These are phyloP conservation scores for Drosophila histrio DNA, from an alignment of 2,888 invertebrate genomes.

Conservation along the genomic window DNA sequence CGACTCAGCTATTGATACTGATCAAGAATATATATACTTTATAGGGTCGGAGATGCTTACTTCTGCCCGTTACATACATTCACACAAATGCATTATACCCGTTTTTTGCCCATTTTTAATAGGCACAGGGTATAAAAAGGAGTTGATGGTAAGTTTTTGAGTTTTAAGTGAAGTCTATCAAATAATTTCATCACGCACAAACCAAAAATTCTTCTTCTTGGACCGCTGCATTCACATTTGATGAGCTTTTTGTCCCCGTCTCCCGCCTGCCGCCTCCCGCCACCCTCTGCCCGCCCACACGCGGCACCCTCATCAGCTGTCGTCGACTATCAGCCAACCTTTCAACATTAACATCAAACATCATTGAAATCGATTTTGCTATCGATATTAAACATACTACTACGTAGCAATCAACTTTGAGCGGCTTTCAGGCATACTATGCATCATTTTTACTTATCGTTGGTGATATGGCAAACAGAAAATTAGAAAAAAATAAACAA, in stretches of 20 bases:
- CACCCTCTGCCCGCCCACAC: neutral
- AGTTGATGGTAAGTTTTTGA: conserved; percentile 12
- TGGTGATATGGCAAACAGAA: conserved; percentile 5
- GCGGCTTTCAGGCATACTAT: conserved; percentile 24
- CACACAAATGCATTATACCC: too few relatives aligned
- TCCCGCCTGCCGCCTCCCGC: neutral
- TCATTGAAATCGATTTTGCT: conserved; percentile 25
- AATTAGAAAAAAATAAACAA: neutral
- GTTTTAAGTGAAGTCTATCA: conserved; percentile 39
- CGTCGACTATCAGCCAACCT: conserved; percentile 12
- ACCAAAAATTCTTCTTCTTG: conserved; percentile 4
- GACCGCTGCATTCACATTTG: conserved; percentile 21
- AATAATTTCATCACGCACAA: conserved; percentile 54
- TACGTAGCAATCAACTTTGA: conserved; percentile 30
- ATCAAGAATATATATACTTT: too few relatives aligned
- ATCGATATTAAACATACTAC: conserved; percentile 57
- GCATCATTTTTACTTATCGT: conserved; percentile 42
- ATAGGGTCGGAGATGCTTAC: too few relatives aligned
- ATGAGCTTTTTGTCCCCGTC: conserved; percentile 2
- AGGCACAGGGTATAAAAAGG: too few relatives aligned
- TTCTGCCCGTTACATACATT: too few relatives aligned
- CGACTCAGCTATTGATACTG: too few relatives aligned
- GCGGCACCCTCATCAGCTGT: conserved; percentile 14
- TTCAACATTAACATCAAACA: conserved; percentile 15
- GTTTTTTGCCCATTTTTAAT: too few relatives aligned